phyloP scores from a whole-genome alignment of 2,888 invertebrate genomes.

The Eulithis testata region DNA sequence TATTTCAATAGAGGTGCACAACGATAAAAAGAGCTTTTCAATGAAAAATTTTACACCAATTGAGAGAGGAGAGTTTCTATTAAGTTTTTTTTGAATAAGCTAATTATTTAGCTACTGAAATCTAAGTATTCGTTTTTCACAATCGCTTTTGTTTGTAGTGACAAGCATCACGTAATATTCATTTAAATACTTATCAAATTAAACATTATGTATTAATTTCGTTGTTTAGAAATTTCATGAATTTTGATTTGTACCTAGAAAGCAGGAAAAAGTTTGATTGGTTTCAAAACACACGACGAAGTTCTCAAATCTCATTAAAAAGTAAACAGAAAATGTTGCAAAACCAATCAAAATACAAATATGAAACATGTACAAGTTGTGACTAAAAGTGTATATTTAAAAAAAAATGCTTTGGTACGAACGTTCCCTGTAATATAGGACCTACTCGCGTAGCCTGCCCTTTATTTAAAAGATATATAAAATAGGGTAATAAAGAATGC shows the following conservation, averaged over 20 bases:
- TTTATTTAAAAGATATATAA: conserved; percentile 9
- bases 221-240: conserved; percentile 11
- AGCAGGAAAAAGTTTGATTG: conserved; percentile 79
- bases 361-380: conserved; percentile 23
- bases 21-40: not conserved
- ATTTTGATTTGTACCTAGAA: conserved; percentile 23
- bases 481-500: conserved; percentile 35
- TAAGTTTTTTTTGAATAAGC: no score
- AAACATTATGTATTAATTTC: conserved; percentile 11
- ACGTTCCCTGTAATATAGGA: not conserved
- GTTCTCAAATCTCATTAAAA: conserved; percentile 79
- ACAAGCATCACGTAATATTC: not conserved
- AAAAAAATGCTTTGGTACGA: not conserved
- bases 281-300: conserved; percentile 72
- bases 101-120: no score
- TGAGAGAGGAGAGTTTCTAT: no score
- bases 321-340: conserved; percentile 77
- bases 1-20: conserved; percentile 25
- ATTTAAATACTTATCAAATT: not conserved
- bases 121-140: no score
- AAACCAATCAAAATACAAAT: conserved; percentile 70
- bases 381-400: not conserved
- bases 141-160: no score
- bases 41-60: not conserved
- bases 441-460: not conserved